Percentiles rank a stretch among this genome's conserved stretches.
Evolutionary conservation across 2,113 vertebrate genomes (phyloP).

Genomic region (Mustela lutreola): DNA sequence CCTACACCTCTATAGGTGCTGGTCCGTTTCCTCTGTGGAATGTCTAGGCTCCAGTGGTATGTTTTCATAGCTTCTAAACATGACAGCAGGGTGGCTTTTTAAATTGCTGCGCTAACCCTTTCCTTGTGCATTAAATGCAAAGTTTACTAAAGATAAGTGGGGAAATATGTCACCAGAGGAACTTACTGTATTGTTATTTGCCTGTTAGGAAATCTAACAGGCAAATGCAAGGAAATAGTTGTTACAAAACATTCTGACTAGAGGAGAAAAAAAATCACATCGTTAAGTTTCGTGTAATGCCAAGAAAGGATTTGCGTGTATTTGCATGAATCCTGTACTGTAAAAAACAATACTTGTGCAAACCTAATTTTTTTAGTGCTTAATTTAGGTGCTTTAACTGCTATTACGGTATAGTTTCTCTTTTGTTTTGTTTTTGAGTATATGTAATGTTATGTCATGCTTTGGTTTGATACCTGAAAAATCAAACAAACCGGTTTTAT

Average conservation of each 20-base stretch:
- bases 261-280: background rate
- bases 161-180: background rate
- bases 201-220: constrained; percentile 56
- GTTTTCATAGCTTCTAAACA: constrained; percentile 85
- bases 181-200: constrained; percentile 55
- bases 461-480: constrained; percentile 80
- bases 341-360: constrained; percentile 67
- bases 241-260: constrained; percentile 27
- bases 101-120: constrained; percentile 87
- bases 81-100: constrained; percentile 85
- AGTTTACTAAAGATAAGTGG: constrained; percentile 32
- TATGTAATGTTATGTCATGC: constrained; percentile 49
- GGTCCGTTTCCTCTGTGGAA: constrained; percentile 87
- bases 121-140: constrained; percentile 82
- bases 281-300: constrained; percentile 74
- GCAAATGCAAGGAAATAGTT: constrained; percentile 63
- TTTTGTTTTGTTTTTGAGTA: constrained; percentile 16
- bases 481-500: constrained; percentile 21
- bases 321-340: constrained; percentile 84
- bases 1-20: constrained; percentile 87
- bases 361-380: constrained; percentile 74
- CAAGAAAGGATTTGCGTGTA: constrained; percentile 86
- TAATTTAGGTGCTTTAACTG: constrained; percentile 76
- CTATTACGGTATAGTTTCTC: constrained; percentile 48
- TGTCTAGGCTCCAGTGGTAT: constrained; percentile 89